Evolutionary conservation across 2,797 vertebrate genomes (phyloP).

Genomic region (Lophius americanus): DNA sequence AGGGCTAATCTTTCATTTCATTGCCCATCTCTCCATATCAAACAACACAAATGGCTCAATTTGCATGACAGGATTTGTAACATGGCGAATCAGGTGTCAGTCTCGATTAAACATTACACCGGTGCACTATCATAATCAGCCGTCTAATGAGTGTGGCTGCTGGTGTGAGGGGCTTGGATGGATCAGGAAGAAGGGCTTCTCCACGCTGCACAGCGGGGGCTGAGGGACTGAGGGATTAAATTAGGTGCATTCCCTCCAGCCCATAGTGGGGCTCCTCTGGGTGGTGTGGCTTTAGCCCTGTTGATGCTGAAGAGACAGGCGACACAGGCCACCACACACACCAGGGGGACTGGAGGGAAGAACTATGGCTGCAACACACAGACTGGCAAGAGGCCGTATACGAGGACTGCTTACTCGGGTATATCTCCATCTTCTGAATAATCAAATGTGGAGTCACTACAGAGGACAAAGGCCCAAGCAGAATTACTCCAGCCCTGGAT

Average conservation of each 20-base stretch:
- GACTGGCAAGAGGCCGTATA: slow-evolving; percentile 89
- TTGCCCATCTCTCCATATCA: slow-evolving; percentile 99
- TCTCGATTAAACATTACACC: slow-evolving; percentile 99
- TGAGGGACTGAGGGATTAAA: slow-evolving; percentile 73
- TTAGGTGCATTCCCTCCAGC: slow-evolving; percentile 54
- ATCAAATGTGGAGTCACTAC: slow-evolving; percentile 84
- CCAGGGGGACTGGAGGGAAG: slow-evolving; percentile 73
- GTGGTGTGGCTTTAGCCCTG: slow-evolving; percentile 85
- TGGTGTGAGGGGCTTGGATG: slow-evolving; percentile 87
- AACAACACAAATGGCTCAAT: slow-evolving; percentile 99
- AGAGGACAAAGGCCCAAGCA: slow-evolving; percentile 88
- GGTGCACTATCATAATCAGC: slow-evolving; percentile 99
- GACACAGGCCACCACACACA: slow-evolving; percentile 84
- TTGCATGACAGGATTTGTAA: slow-evolving; percentile 99
- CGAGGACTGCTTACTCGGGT: slow-evolving; percentile 91
- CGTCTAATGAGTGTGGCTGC: slow-evolving; percentile 94
- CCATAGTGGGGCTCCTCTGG: slow-evolving; percentile 69
- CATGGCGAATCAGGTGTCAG: slow-evolving; percentile 99
- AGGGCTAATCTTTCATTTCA: slow-evolving; percentile 99
- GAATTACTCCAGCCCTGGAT: slow-evolving; percentile 88
- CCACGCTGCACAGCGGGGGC: slow-evolving; percentile 92
- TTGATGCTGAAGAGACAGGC: slow-evolving; percentile 87
- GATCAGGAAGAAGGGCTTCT: slow-evolving; percentile 86
- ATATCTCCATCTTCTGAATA: slow-evolving; percentile 88
- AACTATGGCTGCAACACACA: slow-evolving; percentile 86